Evolutionary conservation across 2,113 vertebrate species (phyloP), one percentile per base, ranked within the genome.

Genomic region (Scortum barcoo): DNA sequence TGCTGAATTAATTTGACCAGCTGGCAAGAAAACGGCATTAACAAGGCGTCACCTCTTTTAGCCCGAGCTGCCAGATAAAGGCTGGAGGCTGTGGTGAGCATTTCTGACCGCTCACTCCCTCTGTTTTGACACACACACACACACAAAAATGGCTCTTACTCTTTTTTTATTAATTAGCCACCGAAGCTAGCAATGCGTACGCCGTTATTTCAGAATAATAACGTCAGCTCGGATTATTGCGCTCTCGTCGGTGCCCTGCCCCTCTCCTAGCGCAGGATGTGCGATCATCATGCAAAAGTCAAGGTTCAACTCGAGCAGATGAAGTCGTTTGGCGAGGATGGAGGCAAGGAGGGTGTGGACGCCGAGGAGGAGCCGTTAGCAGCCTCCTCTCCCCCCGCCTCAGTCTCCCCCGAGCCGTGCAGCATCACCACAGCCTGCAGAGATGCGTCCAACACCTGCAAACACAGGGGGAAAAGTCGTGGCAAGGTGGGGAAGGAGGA

Each of bases 211-310:
- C 33, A 76, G 60, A 24, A 36, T 44, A 24, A 36, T 44, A 81
- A 38, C 62, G 70, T 78, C 62, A 86, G 77, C 76, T 79, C 80
- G 78, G 87, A 83, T 92, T 79, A 67, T 54, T 67, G 84, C 73
- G 24, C 78, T 28, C 48, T 7, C 75, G 22, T n/a, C 63, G 6
- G 84, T 71, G 78, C 78, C 74, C 83, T 76, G 85, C 46, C 72
- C 72, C 69, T 28, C 62, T 53, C 56, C 4, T 51, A 72, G 56
- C 69, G 33, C 83, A 93, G 68, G 69, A 96, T 95, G 95, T 93
- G 81, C 68, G 94, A 95, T 56, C 78, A 88, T 62, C 77, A 94
- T 93, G 92, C 80, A 19, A 83, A 91, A 81, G 92, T 88, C 10
- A 88, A 84, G 75, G 82, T 88, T 81, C 89, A 93, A 40, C 69